Base-by-base conservation (phyloP, 2,113 vertebrate species). In the Carollia perspicillata region DNA sequence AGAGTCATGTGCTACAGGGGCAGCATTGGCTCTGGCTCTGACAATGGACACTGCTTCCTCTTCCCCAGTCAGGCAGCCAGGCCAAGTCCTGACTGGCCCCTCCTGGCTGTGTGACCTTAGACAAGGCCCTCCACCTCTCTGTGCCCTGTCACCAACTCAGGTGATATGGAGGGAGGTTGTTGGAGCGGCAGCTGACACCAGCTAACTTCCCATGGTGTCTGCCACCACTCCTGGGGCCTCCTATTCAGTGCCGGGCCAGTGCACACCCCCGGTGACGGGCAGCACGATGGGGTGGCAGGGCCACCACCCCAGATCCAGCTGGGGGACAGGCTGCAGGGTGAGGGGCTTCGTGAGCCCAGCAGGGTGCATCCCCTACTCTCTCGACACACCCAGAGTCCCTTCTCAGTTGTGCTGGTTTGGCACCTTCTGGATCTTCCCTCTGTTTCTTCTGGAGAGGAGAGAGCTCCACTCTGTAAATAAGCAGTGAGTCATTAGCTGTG, bases 401-500 rank as follows among this genome's bases (percentile, higher is more conserved):
- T 37, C 79, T 77, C 30, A 2, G 7, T 20, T 7, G 68, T 35
- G 42, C 14, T 7, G 8, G 0, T 6, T n/a, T 3, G 40, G 49
- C 79, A 60, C 80, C 42, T 90, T 95, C 71, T 74, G 55, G 18
- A 79, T 2, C 16, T 8, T 58, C 3, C 1, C n/a, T 42, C 22
- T 40, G 0, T 37, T 40, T 75, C 40, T 89, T 66, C 37, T 60
- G 78, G 23, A 35, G 66, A 81, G n/a, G 68, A 87, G 35, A 44
- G 58, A 49, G 16, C 71, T 47, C 20, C 17, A 6, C 35, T 74
- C 42, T 79, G 69, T 84, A 95, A 92, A 88, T 84, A 92, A 90
- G 63, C 47, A 69, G 33, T 92, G 97, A 97, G 88, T 97, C 90
- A 89, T 37, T 6, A 42, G 47, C 75, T 0, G 0, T 22, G 84